These are phyloP conservation scores for Neopipo cinnamomea DNA, from an alignment of 2,113 vertebrate species.

Conservation along the genomic window DNA sequence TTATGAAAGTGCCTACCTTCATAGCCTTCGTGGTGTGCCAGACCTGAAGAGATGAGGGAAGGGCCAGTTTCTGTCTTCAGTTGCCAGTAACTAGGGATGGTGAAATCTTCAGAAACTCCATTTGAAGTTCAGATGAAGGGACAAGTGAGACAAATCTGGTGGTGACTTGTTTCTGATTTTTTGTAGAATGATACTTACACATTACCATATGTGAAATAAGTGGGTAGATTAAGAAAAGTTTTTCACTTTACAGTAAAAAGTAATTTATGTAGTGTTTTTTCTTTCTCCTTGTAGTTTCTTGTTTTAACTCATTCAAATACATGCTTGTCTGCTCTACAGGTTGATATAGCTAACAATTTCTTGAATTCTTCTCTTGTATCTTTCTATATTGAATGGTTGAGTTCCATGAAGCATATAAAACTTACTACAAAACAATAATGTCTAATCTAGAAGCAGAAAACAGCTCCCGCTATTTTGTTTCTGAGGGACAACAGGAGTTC, in stretches of 20 bases:
- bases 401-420: not conserved
- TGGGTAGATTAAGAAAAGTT: not conserved
- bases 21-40: accelerated
- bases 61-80: not conserved
- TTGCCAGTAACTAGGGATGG: not conserved
- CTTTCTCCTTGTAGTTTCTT: not conserved
- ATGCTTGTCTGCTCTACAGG: not conserved
- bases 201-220: not conserved
- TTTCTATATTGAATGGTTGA: not conserved
- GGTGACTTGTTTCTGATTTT: not conserved
- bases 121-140: not conserved
- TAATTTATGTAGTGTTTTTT: not conserved
- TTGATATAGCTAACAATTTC: not conserved
- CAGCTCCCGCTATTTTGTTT: not conserved
- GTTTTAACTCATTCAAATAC: not conserved
- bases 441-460: not conserved
- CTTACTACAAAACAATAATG: not conserved
- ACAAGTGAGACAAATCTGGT: not conserved
- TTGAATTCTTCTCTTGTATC: not conserved
- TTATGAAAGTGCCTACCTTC: not conserved
- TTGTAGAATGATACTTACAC: not conserved
- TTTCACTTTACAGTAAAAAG: not conserved
- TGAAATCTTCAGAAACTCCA: not conserved
- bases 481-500: not conserved
- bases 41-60: not conserved